Evolutionary conservation across 2,888 invertebrate genomes (phyloP), one percentile per base, ranked within the genome.

Genomic region (Eulithis prunata): DNA sequence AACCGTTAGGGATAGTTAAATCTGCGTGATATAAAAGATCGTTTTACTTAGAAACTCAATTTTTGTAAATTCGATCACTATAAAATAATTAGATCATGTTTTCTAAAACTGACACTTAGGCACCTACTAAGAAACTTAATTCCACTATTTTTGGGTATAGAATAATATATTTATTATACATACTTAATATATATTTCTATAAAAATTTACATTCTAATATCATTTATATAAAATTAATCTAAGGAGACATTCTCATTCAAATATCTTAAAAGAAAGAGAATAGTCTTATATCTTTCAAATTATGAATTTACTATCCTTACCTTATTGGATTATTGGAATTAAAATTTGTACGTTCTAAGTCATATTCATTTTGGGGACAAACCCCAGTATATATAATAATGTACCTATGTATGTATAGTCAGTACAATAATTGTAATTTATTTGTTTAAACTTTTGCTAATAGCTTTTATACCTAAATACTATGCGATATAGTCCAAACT

Each of bases 261-360:
- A 58, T 58, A 10, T 57, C 46, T 49, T 12, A 36, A 57, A 28
- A 51, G 49, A 28, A 41, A 58, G 49, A 51, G 49, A 45, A 57
- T 32, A 41, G 38, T 62, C 32, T 49, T 28, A 49, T 43, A 49
- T 56, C 38, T 55, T 49, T 41, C 49, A 57, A 54, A 56, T 46
- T 8, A 58, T 63, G 62, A 67, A 63, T 67, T 60, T 60, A 62
- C 41, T 41, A 41, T 8, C 41, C 41, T 41, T 41, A 41, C 41
- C 32, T 32, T 5, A 41, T 41, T 41, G 8, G 41, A 41, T 41
- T 41, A 41, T 41, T 8, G 10, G 8, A 41, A 8, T 10, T 41
- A 10, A 41, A 41, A 7, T 41, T 32, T 32, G 32, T 32, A 32
- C 32, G 32, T 32, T 32, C 32, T 32, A 32, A 32, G 21, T 21